Percentiles rank a stretch among this genome's conserved stretches.
These are phyloP conservation scores for Drosophila yooni DNA, from an alignment of 2,888 invertebrate genomes.

Conservation along the genomic window DNA sequence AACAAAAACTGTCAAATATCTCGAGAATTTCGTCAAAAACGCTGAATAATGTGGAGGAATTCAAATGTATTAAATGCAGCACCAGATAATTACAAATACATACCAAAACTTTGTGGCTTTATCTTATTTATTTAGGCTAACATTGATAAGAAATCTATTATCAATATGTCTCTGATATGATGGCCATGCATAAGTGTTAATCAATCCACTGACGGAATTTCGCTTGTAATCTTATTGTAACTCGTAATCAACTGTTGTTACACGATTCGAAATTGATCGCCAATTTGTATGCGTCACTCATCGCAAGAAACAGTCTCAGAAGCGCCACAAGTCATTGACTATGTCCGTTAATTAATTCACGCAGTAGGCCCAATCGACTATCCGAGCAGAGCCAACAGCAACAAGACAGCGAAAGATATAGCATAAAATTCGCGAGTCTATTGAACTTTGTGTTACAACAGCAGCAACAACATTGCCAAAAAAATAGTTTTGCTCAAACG, in stretches of 20 bases:
- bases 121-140: background rate
- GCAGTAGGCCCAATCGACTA: slow-evolving; percentile 29
- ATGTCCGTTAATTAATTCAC: slow-evolving; percentile 9
- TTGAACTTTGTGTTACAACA: slow-evolving; percentile 74
- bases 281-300: background rate
- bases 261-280: background rate
- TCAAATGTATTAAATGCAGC: background rate
- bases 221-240: background rate
- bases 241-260: background rate
- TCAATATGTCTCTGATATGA: background rate
- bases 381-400: slow-evolving; percentile 9
- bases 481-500: background rate
- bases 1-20: background rate
- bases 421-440: slow-evolving; percentile 71
- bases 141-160: background rate
- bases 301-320: background rate
- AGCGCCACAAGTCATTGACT: background rate
- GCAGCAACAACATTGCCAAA: slow-evolving; percentile 22
- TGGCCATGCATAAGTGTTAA: background rate
- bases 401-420: background rate
- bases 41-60: background rate
- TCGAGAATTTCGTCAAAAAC: background rate
- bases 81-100: background rate
- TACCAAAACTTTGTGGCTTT: background rate
- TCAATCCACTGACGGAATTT: background rate